A percentile compares a stretch with the other conserved stretches of the same genome.
Evolutionary conservation across 2,113 vertebrate genomes (phyloP).

Genomic region (Pica pica): DNA sequence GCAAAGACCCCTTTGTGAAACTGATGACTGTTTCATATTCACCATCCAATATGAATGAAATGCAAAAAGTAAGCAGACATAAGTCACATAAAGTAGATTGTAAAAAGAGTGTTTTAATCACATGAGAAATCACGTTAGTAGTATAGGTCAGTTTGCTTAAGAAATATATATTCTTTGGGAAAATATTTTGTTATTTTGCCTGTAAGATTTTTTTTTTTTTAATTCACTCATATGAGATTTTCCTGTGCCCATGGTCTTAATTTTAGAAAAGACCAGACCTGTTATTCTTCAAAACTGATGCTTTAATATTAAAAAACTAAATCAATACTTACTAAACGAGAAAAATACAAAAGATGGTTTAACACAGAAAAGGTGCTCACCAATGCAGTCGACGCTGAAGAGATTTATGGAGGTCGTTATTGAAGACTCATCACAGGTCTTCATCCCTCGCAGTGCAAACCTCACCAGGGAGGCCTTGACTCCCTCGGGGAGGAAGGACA

Average conservation of each 20-base stretch:
- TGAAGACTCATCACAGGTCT: conserved; percentile 53
- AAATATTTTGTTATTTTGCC: not conserved
- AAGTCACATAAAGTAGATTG: not conserved
- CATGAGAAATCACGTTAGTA: not conserved
- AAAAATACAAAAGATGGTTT: not conserved
- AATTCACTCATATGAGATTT: not conserved
- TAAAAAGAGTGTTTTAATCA: not conserved
- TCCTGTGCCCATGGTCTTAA: not conserved
- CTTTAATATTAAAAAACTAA: not conserved
- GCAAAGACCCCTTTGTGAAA: not conserved
- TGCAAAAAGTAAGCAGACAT: not conserved
- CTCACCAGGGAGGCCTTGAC: conserved; percentile 75
- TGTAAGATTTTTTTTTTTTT: not conserved
- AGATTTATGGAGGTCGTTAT: conserved; percentile 69
- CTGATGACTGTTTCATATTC: not conserved
- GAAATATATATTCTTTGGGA: not conserved
- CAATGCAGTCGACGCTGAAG: conserved; percentile 83
- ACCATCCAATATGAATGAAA: not conserved
- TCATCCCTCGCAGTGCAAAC: conserved; percentile 61
- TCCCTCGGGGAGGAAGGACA: conserved; percentile 80
- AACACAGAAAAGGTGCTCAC: conserved; percentile 67
- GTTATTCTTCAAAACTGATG: not conserved
- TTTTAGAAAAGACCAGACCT: not conserved
- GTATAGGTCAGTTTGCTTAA: not conserved
- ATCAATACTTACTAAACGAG: not conserved